phyloP scores from a whole-genome alignment of 2,797 vertebrate species.

The Chromobotia macracanthus region DNA sequence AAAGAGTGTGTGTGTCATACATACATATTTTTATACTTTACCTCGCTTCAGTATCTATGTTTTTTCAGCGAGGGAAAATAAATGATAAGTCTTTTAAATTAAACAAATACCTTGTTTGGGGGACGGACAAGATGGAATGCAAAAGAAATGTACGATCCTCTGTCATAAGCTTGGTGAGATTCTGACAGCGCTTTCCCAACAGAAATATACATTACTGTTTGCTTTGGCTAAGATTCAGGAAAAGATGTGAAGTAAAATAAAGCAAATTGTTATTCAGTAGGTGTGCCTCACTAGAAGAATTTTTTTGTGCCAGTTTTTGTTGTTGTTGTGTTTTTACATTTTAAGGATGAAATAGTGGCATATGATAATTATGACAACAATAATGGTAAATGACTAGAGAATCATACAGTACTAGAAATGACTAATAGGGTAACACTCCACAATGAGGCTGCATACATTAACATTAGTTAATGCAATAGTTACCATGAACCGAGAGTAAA shows the following conservation, averaged over 20 bases:
- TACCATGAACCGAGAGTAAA: no score
- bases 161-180: slow-evolving; percentile 6
- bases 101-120: slow-evolving; percentile 44
- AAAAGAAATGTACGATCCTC: slow-evolving; percentile 11
- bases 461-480: neutral
- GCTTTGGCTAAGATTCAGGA: slow-evolving; percentile 37
- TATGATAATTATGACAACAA: neutral
- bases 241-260: slow-evolving; percentile 51
- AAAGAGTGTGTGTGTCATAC: slow-evolving; percentile 2
- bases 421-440: neutral
- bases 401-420: neutral
- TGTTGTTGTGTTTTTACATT: neutral
- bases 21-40: slow-evolving; percentile 30
- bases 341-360: neutral
- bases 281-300: slow-evolving; percentile 24
- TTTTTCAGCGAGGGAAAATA: slow-evolving; percentile 39
- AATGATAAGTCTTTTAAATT: slow-evolving; percentile 43
- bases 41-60: slow-evolving; percentile 8
- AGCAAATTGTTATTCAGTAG: slow-evolving; percentile 35
- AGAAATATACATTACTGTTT: slow-evolving; percentile 55
- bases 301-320: neutral
- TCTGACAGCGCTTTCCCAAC: slow-evolving; percentile 27
- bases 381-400: neutral
- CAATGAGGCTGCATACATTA: neutral
- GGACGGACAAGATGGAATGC: slow-evolving; percentile 15